Evolutionary conservation across 2,888 invertebrate species (phyloP).

Genomic region (Cabera pusaria): DNA sequence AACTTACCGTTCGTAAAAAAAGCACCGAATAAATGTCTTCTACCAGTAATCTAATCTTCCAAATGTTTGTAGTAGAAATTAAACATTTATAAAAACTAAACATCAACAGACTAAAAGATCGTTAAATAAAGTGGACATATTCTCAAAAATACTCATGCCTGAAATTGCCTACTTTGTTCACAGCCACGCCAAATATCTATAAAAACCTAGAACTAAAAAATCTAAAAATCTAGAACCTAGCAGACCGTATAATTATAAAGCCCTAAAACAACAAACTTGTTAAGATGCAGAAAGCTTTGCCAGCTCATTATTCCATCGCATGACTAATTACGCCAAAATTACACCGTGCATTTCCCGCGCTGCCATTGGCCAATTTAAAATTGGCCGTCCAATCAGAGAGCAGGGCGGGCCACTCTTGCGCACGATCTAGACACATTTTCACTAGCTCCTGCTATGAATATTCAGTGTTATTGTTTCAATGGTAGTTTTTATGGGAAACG

Average conservation of each 20-base stretch:
- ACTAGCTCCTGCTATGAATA: conserved; percentile 59
- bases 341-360: conserved; percentile 55
- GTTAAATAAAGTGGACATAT: too few species aligned
- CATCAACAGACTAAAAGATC: too few species aligned
- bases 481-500: conserved; percentile 23
- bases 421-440: conserved; percentile 53
- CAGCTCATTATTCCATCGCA: conserved; percentile 59
- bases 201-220: too few species aligned
- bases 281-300: conserved; percentile 32
- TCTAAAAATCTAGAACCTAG: conserved; percentile 10
- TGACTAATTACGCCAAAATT: conserved; percentile 82
- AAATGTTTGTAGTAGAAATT: too few species aligned
- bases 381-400: conserved; percentile 65
- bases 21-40: too few species aligned
- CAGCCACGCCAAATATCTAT: too few species aligned
- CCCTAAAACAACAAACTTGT: conserved; percentile 37
- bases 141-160: too few species aligned
- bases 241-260: conserved; percentile 31
- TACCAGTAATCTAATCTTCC: too few species aligned
- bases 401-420: conserved; percentile 76
- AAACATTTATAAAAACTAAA: too few species aligned
- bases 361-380: conserved; percentile 67
- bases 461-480: conserved; percentile 33
- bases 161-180: too few species aligned
- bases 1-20: too few species aligned